Conservation (phyloP, 2,113 vertebrate species). For the Thermophis baileyi region DNA sequence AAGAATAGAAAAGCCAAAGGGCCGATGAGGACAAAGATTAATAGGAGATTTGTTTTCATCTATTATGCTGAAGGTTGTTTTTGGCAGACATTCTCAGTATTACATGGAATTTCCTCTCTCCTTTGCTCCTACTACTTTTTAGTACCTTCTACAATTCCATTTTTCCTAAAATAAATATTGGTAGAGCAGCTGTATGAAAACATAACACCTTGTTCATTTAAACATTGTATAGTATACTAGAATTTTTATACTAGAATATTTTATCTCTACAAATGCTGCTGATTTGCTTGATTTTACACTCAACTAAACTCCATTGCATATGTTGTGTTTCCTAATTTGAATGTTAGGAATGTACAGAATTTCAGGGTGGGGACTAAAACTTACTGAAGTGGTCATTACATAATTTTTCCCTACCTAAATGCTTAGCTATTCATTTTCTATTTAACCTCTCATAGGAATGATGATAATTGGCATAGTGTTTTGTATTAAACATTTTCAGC, state of each 20-base stretch:
- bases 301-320: neutral
- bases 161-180: neutral
- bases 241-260: neutral
- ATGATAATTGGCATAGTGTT: neutral
- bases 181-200: neutral
- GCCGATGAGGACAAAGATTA: constrained; percentile 7
- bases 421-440: neutral
- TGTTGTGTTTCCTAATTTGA: neutral
- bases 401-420: neutral
- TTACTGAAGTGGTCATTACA: neutral
- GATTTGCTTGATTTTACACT: neutral
- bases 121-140: neutral
- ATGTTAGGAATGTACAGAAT: neutral
- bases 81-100: neutral
- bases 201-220: neutral
- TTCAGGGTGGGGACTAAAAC: neutral
- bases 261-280: neutral
- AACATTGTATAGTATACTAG: neutral
- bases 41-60: constrained; percentile 14
- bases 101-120: neutral
- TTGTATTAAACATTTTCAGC: neutral
- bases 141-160: neutral
- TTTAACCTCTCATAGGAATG: neutral
- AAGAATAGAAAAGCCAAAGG: fast-evolving
- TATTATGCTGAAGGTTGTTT: constrained; percentile 7